Base-by-base conservation (phyloP, 2,888 invertebrate species). In the Andrena minutula region DNA sequence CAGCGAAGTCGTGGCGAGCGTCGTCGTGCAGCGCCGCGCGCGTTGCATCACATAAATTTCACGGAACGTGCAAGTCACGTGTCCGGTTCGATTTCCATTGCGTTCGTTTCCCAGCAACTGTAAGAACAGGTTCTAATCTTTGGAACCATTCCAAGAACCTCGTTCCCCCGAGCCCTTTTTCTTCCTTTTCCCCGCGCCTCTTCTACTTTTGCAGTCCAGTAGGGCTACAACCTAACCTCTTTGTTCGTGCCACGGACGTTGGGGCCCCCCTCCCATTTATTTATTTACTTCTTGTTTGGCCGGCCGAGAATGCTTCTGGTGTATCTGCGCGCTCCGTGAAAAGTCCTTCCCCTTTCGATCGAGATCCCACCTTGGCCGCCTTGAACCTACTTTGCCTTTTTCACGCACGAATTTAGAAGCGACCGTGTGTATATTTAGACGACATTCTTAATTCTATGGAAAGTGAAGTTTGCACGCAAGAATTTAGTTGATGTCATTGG, bases 41-140 rank as follows among this genome's bases (percentile, higher is more conserved):
- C 6, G 16, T 30, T 41, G 60, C 8, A 16, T 7, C 12, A 23
- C 41, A 70, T 68, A 65, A 66, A 78, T 75, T 75, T 63, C 72
- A 32, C 6, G 20, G 68, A 56, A 47, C 35, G 28, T n/a, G 51
- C 10, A 7, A 56, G 23, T 56, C 61, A 47, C 35, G 41, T 35
- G 26, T 32, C 61, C 51, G 20, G 26, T 41, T 75, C 64, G 69
- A 68, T 74, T 73, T 63, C 65, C 65, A 61, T 35, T 68, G 61
- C 68, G 51, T 26, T 47, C 60, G 61, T 73, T 75, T 63, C 16
- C 61, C 63, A 32, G 64, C 10, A 72, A 56, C 56, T 56, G 23
- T 23, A 26, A 76, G 76, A 85, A 85, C 85, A 75, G 84, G 85
- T 85, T 85, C 85, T 79, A 85, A 85, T 76, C 82, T 71, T 71